Percentiles rank a stretch among this genome's conserved stretches.
phyloP scores from a whole-genome alignment of 2,797 vertebrate species.

The Danionella dracula region DNA sequence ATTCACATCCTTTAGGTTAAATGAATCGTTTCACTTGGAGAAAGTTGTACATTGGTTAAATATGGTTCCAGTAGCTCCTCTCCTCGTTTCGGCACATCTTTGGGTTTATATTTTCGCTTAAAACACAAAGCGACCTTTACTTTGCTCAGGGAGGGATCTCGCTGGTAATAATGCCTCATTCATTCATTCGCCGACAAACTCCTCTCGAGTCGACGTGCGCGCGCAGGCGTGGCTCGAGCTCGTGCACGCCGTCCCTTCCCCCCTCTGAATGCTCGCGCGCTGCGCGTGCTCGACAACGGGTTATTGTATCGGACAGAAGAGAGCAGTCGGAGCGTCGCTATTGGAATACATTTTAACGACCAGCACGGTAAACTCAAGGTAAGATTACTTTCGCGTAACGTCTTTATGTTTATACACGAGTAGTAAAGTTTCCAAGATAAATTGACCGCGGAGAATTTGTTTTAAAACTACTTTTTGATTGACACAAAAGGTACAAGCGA shows the following conservation, averaged over 20 bases:
- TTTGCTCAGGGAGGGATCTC: neutral
- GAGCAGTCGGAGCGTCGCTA: constrained; percentile 33
- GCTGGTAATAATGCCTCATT: constrained; percentile 14
- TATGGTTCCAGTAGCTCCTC: too few relatives aligned
- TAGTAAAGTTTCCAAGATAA: neutral
- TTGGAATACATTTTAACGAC: constrained; percentile 40
- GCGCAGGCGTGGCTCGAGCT: constrained; percentile 73
- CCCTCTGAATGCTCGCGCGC: constrained; percentile 42
- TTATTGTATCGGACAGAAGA: constrained; percentile 64
- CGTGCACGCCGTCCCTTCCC: constrained; percentile 64
- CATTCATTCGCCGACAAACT: constrained; percentile 8
- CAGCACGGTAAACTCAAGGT: constrained; percentile 59
- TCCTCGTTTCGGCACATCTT: too few relatives aligned
- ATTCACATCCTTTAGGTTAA: too few relatives aligned
- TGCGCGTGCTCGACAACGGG: constrained; percentile 63
- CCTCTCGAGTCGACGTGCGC: constrained; percentile 57
- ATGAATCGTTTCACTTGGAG: neutral
- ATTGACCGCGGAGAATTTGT: neutral
- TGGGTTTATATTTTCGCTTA: neutral
- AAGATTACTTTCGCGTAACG: constrained; percentile 44
- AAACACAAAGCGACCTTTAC: constrained; percentile 9
- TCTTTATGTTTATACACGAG: neutral
- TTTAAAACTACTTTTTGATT: constrained; percentile 24
- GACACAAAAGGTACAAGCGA: neutral
- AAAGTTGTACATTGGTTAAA: neutral